A percentile compares a stretch with the other conserved stretches of the same genome.
Conservation (phyloP, 2,797 vertebrate species). For the Peromyscus nudipes region DNA sequence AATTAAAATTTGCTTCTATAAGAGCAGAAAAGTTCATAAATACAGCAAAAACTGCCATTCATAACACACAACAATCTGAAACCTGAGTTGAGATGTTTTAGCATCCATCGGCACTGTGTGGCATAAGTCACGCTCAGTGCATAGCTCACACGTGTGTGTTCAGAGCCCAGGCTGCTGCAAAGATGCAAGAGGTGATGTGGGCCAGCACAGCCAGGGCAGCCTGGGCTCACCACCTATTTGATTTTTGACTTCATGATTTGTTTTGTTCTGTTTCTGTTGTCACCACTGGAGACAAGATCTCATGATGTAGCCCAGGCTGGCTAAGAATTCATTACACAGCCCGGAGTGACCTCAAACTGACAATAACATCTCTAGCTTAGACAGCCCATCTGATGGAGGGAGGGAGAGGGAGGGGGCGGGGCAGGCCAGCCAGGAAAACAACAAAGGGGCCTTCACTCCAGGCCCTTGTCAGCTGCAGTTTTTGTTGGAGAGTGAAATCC, state of each 20-base stretch:
- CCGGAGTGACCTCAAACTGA: not conserved
- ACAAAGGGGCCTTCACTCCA: not conserved
- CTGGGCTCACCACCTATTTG: not conserved
- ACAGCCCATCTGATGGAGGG: not conserved
- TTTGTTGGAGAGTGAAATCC: not conserved
- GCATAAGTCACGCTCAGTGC: not conserved
- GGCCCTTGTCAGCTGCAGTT: not conserved
- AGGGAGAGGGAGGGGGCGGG: not conserved
- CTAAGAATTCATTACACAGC: not conserved
- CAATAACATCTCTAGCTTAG: not conserved
- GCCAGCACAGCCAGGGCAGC: too few relatives aligned
- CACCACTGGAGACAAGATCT: not conserved
- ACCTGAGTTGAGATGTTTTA: too few relatives aligned
- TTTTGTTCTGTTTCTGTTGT: not conserved
- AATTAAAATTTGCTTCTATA: not conserved
- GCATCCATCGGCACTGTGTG: not conserved
- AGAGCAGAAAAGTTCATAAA: not conserved
- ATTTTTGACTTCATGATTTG: not conserved
- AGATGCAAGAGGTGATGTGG: not conserved
- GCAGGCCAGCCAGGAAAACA: not conserved
- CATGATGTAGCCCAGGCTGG: not conserved
- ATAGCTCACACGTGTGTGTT: too few relatives aligned
- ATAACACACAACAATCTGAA: not conserved
- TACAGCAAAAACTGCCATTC: not conserved
- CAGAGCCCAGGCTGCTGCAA: not conserved